Percentiles rank a stretch among this genome's conserved stretches.
These are phyloP conservation scores for Galemys pyrenaicus DNA, from an alignment of 2,113 vertebrate genomes.

Conservation along the genomic window DNA sequence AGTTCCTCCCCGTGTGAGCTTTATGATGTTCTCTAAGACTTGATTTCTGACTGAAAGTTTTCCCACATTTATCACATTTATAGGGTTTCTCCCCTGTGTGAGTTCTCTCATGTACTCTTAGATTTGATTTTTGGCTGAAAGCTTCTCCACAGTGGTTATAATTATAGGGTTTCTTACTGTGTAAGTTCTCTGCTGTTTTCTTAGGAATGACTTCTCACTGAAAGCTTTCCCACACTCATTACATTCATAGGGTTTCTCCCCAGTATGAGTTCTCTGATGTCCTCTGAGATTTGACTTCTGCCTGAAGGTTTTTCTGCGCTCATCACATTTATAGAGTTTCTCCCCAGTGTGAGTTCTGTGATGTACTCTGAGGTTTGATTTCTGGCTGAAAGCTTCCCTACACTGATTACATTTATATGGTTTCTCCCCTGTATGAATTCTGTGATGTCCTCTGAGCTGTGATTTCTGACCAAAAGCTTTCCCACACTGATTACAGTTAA, in stretches of 20 bases:
- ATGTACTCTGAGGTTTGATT: slow-evolving; percentile 61
- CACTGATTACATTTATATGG: slow-evolving; percentile 59
- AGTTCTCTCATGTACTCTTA: slow-evolving; percentile 67
- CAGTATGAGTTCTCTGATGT: slow-evolving; percentile 51
- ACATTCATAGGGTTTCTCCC: too few species aligned
- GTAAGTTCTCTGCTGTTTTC: too few species aligned
- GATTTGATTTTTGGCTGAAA: slow-evolving; percentile 56
- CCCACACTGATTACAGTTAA: slow-evolving; percentile 48
- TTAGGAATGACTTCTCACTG: too few species aligned
- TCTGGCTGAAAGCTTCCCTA: slow-evolving; percentile 62
- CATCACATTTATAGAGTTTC: slow-evolving; percentile 18
- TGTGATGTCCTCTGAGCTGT: slow-evolving; percentile 57
- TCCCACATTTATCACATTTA: slow-evolving; percentile 6
- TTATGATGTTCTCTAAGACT: slow-evolving; percentile 67
- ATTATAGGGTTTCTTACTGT: slow-evolving; percentile 29
- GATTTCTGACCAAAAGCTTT: slow-evolving; percentile 60
- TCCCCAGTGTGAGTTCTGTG: slow-evolving; percentile 31
- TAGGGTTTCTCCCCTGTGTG: too few species aligned
- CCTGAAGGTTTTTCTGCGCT: slow-evolving; percentile 71
- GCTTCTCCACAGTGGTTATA: slow-evolving; percentile 69
- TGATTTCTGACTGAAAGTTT: slow-evolving; percentile 63
- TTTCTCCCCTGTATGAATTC: slow-evolving; percentile 63
- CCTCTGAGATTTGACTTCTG: slow-evolving; percentile 65
- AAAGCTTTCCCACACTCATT: too few species aligned
- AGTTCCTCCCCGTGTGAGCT: slow-evolving; percentile 7